Evolutionary conservation across 2,797 vertebrate genomes (phyloP).

Genomic region (Arctocebus calabarensis): DNA sequence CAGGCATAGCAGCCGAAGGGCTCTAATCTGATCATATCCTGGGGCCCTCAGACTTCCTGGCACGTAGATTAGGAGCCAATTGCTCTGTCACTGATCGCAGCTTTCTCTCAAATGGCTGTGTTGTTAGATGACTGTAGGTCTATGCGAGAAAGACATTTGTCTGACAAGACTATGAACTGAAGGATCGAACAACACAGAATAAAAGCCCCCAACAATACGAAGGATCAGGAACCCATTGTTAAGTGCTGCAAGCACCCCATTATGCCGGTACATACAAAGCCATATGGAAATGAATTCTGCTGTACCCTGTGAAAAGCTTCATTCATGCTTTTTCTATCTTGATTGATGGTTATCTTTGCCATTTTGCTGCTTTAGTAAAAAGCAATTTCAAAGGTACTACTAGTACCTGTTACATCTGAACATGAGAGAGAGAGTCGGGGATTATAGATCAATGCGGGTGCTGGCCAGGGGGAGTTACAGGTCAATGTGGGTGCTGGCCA

Average conservation of each 20-base stretch:
- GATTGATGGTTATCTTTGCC: neutral
- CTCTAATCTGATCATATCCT: slow-evolving; percentile 63
- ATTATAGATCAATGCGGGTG: neutral
- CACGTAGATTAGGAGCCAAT: neutral
- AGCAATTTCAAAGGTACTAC: neutral
- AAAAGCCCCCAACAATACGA: neutral
- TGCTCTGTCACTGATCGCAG: neutral
- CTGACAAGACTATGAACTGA: neutral
- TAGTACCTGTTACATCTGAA: neutral
- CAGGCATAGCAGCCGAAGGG: slow-evolving; percentile 3
- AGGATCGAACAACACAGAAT: neutral
- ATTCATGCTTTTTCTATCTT: slow-evolving; percentile 6
- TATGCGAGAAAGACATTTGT: neutral
- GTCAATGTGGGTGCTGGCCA: too few species aligned
- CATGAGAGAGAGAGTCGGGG: neutral
- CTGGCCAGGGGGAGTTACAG: too few species aligned
- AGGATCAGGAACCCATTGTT: slow-evolving; percentile 15
- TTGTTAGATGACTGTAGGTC: slow-evolving; percentile 27
- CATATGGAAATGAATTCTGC: neutral
- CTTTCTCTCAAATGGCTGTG: slow-evolving; percentile 34
- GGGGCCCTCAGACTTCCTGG: slow-evolving; percentile 68
- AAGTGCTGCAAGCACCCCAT: neutral
- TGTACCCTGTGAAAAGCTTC: neutral
- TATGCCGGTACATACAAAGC: neutral
- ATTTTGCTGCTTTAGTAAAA: neutral